These are phyloP conservation scores for Thecocarcelia acutangulata DNA, from an alignment of 2,888 invertebrate genomes.

Conservation along the genomic window DNA sequence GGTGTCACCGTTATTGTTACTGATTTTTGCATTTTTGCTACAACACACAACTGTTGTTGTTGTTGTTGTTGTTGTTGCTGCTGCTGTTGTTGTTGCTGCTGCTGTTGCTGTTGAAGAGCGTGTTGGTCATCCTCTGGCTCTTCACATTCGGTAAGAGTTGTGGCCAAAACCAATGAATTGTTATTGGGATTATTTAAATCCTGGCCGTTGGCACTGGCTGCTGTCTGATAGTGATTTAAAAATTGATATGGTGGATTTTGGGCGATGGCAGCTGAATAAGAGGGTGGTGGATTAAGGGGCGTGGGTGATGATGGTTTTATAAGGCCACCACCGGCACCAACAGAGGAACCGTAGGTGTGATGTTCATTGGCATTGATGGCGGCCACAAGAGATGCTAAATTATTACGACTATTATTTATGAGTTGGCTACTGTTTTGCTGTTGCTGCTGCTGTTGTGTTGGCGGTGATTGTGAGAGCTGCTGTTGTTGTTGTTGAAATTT, in stretches of 20 bases:
- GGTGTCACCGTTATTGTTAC: conserved; percentile 86
- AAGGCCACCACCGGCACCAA: conserved; percentile 69
- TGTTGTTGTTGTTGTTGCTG: conserved; percentile 74
- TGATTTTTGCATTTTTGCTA: conserved; percentile 83
- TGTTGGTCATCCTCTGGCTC: conserved; percentile 70
- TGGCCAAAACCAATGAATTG: conserved; percentile 60
- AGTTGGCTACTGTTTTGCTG: conserved; percentile 70
- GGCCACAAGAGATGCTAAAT: conserved; percentile 75
- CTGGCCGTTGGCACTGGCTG: conserved; percentile 37
- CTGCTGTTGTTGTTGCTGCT: conserved; percentile 72
- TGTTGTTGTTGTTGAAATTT: conserved; percentile 76
- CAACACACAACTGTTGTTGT: conserved; percentile 80
- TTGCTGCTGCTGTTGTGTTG: conserved; percentile 70
- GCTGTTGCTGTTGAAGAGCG: conserved; percentile 69
- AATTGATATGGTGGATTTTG: conserved; percentile 71
- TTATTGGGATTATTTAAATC: conserved; percentile 63
- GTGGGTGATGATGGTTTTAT: conserved; percentile 49
- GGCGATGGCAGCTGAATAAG: conserved; percentile 76
- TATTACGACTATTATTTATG: conserved; percentile 77
- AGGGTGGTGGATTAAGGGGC: conserved; percentile 74
- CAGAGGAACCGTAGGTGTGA: conserved; percentile 64
- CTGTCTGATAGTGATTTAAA: conserved; percentile 71
- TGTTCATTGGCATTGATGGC: conserved; percentile 73
- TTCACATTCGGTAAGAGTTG: conserved; percentile 53
- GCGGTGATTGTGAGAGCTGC: conserved; percentile 72